These are phyloP conservation scores for Epinephelus lanceolatus DNA, from an alignment of 2,113 vertebrate genomes.

Conservation along the genomic window DNA sequence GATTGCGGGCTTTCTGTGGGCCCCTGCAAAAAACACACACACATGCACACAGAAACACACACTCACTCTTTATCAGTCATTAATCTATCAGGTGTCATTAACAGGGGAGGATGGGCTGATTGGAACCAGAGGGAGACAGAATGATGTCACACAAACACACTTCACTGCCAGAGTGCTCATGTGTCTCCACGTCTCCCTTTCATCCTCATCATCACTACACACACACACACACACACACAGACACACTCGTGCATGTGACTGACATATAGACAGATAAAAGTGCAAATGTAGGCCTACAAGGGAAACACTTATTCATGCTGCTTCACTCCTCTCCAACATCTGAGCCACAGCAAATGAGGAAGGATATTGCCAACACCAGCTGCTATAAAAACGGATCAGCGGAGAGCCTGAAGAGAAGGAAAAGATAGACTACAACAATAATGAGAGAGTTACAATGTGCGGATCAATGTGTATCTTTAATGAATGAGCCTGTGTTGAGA, in stretches of 20 bases:
- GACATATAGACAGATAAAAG: constrained; percentile 64
- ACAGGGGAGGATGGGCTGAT: constrained; percentile 78
- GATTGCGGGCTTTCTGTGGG: constrained; percentile 76
- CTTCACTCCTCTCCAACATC: constrained; percentile 39
- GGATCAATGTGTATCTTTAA: constrained; percentile 45
- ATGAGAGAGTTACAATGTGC: constrained; percentile 19
- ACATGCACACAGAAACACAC: constrained; percentile 43
- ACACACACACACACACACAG: constrained; percentile 33
- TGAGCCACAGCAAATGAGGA: constrained; percentile 43
- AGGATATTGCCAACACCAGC: constrained; percentile 27
- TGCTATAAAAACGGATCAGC: constrained; percentile 37
- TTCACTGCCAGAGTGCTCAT: constrained; percentile 64
- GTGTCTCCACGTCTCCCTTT: constrained; percentile 70
- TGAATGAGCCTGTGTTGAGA: constrained; percentile 41
- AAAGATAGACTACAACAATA: constrained; percentile 20
- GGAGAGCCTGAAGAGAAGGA: constrained; percentile 6
- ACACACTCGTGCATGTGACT: constrained; percentile 30
- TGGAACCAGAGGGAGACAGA: constrained; percentile 82
- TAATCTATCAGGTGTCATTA: constrained; percentile 86
- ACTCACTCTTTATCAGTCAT: constrained; percentile 78
- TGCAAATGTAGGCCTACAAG: constrained; percentile 11
- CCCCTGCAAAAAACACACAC: constrained; percentile 51
- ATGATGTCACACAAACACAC: constrained; percentile 82
- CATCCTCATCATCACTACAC: constrained; percentile 59
- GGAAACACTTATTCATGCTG: constrained; percentile 39